A percentile compares a stretch with the other conserved stretches of the same genome.
Evolutionary conservation across 2,113 vertebrate species (phyloP).

Genomic region (Ameiurus melas): DNA sequence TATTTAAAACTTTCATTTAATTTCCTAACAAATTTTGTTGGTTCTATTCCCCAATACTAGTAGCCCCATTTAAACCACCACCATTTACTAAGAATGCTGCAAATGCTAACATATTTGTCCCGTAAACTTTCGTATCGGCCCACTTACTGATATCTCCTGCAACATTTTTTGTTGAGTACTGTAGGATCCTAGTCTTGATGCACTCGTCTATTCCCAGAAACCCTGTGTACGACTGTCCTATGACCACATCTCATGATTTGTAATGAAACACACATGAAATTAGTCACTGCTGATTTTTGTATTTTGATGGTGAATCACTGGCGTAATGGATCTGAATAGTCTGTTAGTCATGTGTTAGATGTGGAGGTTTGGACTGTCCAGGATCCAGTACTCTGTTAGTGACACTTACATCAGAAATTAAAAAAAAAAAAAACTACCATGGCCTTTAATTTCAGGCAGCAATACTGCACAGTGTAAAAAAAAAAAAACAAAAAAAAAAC

Average conservation of each 20-base stretch:
- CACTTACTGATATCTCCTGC: neutral
- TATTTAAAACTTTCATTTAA: too few relatives aligned
- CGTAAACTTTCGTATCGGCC: neutral
- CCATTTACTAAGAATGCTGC: neutral
- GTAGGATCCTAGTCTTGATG: neutral
- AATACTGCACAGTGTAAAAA: neutral
- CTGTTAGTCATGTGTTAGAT: neutral
- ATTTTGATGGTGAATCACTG: slow-evolving; percentile 9
- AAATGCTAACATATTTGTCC: neutral
- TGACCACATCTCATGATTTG: slow-evolving; percentile 8
- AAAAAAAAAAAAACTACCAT: neutral
- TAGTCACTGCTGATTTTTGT: slow-evolving; percentile 1
- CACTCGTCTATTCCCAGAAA: neutral
- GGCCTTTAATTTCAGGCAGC: neutral
- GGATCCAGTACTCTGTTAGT: neutral
- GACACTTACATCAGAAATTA: neutral
- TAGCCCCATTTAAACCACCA: neutral
- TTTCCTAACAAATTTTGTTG: neutral
- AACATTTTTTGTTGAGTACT: neutral
- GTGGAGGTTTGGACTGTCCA: neutral
- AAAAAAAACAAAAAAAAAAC: too few relatives aligned
- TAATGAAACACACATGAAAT: neutral
- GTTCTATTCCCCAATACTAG: neutral
- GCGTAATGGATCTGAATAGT: neutral
- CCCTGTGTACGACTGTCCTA: neutral